Conservation (phyloP, 2,797 vertebrate genomes). For the Microctenopoma lineatum region DNA sequence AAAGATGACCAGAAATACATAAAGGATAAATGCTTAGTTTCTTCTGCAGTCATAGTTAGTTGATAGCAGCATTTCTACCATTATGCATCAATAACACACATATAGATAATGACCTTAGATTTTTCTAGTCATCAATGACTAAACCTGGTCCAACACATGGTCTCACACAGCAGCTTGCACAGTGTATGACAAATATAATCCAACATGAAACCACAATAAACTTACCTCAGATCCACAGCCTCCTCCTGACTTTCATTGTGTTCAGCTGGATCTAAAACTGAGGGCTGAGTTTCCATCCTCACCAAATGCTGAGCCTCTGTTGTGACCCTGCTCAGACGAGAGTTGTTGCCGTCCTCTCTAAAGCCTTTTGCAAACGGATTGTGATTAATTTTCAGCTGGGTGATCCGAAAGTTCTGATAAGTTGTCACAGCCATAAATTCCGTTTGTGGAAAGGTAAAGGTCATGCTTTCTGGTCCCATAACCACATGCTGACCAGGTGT, state of each 20-base stretch:
- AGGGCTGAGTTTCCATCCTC: constrained; percentile 6
- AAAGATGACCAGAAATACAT: not conserved
- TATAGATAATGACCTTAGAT: not conserved
- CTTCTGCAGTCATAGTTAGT: not conserved
- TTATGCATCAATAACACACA: too few species aligned
- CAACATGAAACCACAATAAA: not conserved
- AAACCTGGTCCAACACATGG: too few species aligned
- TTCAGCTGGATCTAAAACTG: constrained; percentile 4
- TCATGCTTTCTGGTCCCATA: constrained; percentile 88
- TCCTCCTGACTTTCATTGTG: constrained; percentile 12
- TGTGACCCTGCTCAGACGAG: constrained; percentile 67
- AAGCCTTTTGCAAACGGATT: constrained; percentile 97
- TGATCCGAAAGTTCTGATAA: constrained; percentile 94
- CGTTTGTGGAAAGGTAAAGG: constrained; percentile 93
- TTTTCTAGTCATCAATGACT: not conserved
- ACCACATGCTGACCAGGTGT: constrained; percentile 83
- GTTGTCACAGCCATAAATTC: constrained; percentile 95
- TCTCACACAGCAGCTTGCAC: not conserved
- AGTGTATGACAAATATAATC: not conserved
- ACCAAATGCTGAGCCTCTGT: constrained; percentile 32
- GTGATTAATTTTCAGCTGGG: constrained; percentile 94
- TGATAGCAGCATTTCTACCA: too few species aligned
- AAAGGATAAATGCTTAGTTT: too few species aligned
- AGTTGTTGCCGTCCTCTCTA: constrained; percentile 86
- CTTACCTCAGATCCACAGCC: constrained; percentile 51